A percentile compares a stretch with the other conserved stretches of the same genome.
Evolutionary conservation across 1,140 invertebrate genomes (phyloP).

Genomic region (Drosophila pseudoobscura): DNA sequence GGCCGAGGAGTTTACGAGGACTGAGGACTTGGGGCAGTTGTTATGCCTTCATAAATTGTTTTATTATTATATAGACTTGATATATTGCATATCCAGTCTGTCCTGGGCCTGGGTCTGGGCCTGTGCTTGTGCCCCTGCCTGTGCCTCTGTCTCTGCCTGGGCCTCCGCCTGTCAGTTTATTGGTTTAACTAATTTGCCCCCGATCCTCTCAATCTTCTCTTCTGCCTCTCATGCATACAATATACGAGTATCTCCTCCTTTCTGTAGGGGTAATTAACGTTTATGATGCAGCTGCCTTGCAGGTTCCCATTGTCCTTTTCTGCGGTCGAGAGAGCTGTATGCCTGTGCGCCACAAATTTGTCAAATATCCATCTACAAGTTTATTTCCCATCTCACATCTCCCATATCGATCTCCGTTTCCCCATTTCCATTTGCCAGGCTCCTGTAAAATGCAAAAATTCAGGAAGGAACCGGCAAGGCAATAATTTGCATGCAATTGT

Average conservation of each 20-base stretch:
- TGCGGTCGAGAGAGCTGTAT: not conserved
- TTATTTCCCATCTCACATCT: too few species aligned
- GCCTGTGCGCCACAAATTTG: slow-evolving; percentile 53
- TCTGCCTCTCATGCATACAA: not conserved
- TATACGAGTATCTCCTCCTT: not conserved
- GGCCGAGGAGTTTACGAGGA: slow-evolving; percentile 33
- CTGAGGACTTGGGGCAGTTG: slow-evolving; percentile 52
- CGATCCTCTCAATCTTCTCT: not conserved
- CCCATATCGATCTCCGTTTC: not conserved
- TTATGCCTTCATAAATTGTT: slow-evolving; percentile 79
- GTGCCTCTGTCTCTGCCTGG: slow-evolving; percentile 16
- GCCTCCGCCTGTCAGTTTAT: slow-evolving; percentile 70
- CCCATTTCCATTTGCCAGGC: too few species aligned
- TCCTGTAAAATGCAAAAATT: slow-evolving; percentile 8
- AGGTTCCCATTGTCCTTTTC: slow-evolving; percentile 13
- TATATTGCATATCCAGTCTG: slow-evolving; percentile 62
- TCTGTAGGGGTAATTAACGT: slow-evolving; percentile 65
- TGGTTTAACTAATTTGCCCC: slow-evolving; percentile 77
- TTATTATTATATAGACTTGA: slow-evolving; percentile 82
- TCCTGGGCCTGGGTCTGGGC: slow-evolving; percentile 36
- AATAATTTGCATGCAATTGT: slow-evolving; percentile 76
- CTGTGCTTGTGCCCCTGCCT: slow-evolving; percentile 19
- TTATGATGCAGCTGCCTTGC: slow-evolving; percentile 69
- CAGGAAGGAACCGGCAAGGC: not conserved
- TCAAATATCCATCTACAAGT: slow-evolving; percentile 53